These are phyloP conservation scores for Cynaeus angustus DNA, from an alignment of 2,888 invertebrate species.

Conservation along the genomic window DNA sequence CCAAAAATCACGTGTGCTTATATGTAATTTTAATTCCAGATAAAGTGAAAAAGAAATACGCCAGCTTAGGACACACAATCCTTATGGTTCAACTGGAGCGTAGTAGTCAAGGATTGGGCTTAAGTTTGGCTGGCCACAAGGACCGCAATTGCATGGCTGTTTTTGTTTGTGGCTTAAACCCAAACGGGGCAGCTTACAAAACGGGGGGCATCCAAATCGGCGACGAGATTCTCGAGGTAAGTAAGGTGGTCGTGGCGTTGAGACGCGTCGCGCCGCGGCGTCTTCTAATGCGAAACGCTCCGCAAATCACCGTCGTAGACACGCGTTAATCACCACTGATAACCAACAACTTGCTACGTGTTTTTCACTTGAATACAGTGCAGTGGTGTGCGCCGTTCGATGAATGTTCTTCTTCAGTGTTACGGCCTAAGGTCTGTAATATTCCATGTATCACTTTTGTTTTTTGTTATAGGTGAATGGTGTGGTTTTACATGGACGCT, in stretches of 20 bases:
- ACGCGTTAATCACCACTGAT: constrained; percentile 23
- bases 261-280: constrained; percentile 15
- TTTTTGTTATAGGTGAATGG: constrained; percentile 87
- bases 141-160: constrained; percentile 97
- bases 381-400: constrained; percentile 46
- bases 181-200: constrained; percentile 86
- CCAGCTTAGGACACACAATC: constrained; percentile 81
- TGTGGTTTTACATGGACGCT: constrained; percentile 92
- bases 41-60: constrained; percentile 95
- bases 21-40: constrained; percentile 74
- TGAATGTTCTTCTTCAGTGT: constrained; percentile 63
- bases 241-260: not conserved
- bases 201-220: constrained; percentile 88
- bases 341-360: constrained; percentile 10
- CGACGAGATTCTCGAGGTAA: constrained; percentile 95
- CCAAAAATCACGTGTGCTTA: constrained; percentile 7
- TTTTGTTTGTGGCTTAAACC: constrained; percentile 96
- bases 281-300: not conserved
- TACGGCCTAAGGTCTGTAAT: constrained; percentile 64
- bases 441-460: constrained; percentile 54
- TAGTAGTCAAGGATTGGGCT: constrained; percentile 85
- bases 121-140: constrained; percentile 95
- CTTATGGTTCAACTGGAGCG: constrained; percentile 86
- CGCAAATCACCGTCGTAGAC: not conserved
- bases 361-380: constrained; percentile 20